phyloP scores from a whole-genome alignment of 2,888 invertebrate species.

The Volucella inflata region DNA sequence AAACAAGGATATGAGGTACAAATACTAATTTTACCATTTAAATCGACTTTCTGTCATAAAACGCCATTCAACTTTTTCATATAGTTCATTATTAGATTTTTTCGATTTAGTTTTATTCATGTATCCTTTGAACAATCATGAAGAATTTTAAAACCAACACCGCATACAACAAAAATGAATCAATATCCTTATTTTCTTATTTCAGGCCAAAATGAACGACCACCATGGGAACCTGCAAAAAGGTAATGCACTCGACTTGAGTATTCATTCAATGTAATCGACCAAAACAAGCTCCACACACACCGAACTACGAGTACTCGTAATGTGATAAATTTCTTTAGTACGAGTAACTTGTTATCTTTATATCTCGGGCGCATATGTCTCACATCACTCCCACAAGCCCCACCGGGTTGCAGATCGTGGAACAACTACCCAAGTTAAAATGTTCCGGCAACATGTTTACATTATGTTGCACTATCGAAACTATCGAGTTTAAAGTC shows the following conservation, averaged over 20 bases:
- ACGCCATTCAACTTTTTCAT: background rate
- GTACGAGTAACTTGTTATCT: no score
- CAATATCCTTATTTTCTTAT: conserved; percentile 68
- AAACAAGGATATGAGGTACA: conserved; percentile 84
- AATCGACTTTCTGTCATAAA: background rate
- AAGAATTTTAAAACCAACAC: background rate
- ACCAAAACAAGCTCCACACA: background rate
- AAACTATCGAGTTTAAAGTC: conserved; percentile 66
- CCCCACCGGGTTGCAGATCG: conserved; percentile 1
- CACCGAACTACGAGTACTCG: conserved; percentile 2
- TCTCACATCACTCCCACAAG: conserved; percentile 51
- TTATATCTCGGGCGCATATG: conserved; percentile 30
- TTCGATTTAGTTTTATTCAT: background rate
- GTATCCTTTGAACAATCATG: background rate
- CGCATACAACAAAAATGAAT: background rate
- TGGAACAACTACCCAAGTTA: conserved; percentile 9
- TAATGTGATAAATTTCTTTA: conserved; percentile 8
- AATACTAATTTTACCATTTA: conserved; percentile 6
- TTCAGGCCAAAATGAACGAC: conserved; percentile 84
- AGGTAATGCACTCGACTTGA: conserved; percentile 79
- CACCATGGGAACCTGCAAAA: conserved; percentile 84
- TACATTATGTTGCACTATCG: conserved; percentile 68
- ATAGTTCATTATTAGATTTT: background rate
- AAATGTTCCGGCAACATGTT: conserved; percentile 74
- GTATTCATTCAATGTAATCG: conserved; percentile 19